Base-by-base conservation (phyloP, 2,797 vertebrate genomes). In the Thamnophis elegans region DNA sequence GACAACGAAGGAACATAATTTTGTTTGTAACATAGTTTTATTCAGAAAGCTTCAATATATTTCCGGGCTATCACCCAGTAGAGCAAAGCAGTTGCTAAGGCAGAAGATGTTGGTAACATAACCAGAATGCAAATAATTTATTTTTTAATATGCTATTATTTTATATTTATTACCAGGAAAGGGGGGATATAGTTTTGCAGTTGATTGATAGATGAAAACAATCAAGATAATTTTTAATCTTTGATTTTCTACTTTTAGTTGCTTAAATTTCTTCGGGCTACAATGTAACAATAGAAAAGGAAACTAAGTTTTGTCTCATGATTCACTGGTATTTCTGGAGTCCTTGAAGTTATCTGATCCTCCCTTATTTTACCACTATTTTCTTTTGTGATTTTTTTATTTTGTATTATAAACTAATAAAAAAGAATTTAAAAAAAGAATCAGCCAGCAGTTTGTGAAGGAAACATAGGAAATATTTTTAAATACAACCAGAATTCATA, bases 401-500 rank as follows among this genome's bases (percentile, higher is more conserved):
- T 68, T 68, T 68, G 6, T 32, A 32, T 68, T 32, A 32, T 68
- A 68, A 68, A 68, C 5, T 68, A 68, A 68, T 68, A 2, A 32
- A 32, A 32, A 68, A 16, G n/a, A n/a, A 26, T 32, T 65, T 13
- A 2, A 32, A n/a, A 68, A 68, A 92, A 93, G 82, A 1, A 22
- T 92, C 78, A 93, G 87, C 20, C 28, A 78, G 32, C 10, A 14
- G 12, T 25, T 36, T 60, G 36, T 56, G n/a, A 82, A 53, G 51
- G 11, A 59, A 85, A 58, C 12, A 51, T 53, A 59, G 47, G 25
- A 59, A 58, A 85, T 25, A 53, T 85, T 59, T 59, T 85, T 42
- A 92, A 91, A 60, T 92, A 73, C 82, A 88, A 26, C 92, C 13
- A 88, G 86, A 53, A 58, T 54, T 92, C 91, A 86, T 94, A 53